phyloP scores from a whole-genome alignment of 2,113 vertebrate species.

The Aegotheles bennettii region DNA sequence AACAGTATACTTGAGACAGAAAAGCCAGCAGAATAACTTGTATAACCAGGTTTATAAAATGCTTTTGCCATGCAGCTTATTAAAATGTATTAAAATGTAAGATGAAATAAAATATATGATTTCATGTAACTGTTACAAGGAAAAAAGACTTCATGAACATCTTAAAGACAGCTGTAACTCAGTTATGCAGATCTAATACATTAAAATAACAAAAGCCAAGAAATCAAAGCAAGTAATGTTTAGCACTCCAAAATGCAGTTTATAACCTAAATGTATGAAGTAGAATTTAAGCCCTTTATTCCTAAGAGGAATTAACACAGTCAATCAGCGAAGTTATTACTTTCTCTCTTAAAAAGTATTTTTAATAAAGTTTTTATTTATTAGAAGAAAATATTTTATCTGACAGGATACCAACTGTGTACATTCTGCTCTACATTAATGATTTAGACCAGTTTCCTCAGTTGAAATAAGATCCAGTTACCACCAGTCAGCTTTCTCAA shows the following conservation, averaged over 20 bases:
- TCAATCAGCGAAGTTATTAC: background rate
- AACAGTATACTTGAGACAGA: slow-evolving; percentile 61
- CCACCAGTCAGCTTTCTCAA: background rate
- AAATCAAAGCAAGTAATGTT: background rate
- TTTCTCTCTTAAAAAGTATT: background rate
- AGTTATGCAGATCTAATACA: background rate
- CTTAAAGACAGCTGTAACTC: background rate
- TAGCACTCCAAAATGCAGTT: background rate
- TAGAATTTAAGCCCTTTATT: background rate
- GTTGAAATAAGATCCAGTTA: background rate
- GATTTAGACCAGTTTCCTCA: background rate
- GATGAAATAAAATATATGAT: background rate
- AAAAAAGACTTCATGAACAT: background rate
- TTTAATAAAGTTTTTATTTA: background rate
- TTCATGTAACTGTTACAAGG: background rate
- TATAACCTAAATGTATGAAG: background rate
- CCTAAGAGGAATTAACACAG: background rate
- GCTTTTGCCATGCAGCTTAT: slow-evolving; percentile 15
- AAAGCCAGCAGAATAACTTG: slow-evolving; percentile 44
- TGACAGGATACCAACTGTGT: background rate
- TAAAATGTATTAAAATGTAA: background rate
- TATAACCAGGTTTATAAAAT: background rate
- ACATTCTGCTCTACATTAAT: background rate
- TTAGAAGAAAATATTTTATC: background rate
- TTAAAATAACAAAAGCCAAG: background rate